A percentile compares a stretch with the other conserved stretches of the same genome.
Conservation (phyloP, 2,888 invertebrate species). For the Drosophila tanythrix region DNA sequence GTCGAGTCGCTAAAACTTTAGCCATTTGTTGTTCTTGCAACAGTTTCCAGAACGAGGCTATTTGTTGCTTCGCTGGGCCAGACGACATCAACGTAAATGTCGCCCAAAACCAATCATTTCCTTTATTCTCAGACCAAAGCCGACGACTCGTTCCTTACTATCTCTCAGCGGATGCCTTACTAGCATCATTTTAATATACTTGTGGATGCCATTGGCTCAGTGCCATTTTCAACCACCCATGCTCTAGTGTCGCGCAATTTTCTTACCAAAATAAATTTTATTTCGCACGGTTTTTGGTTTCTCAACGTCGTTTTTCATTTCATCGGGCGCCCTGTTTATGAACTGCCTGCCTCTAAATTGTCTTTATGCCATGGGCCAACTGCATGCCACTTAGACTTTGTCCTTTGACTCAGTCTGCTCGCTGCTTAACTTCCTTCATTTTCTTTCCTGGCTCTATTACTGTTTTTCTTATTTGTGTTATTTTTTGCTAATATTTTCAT, state of each 20-base stretch:
- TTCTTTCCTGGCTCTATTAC: constrained; percentile 6
- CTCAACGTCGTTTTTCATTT: constrained; percentile 60
- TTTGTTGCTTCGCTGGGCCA: constrained; percentile 75
- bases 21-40: constrained; percentile 60
- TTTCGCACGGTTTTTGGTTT: constrained; percentile 52
- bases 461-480: not conserved
- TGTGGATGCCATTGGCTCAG: constrained; percentile 65
- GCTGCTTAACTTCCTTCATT: constrained; percentile 20
- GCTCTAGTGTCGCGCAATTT: constrained; percentile 78
- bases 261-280: constrained; percentile 74
- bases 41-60: constrained; percentile 63
- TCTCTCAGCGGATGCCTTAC: constrained; percentile 53
- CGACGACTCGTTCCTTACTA: constrained; percentile 6
- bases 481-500: constrained; percentile 55
- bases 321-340: constrained; percentile 70
- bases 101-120: constrained; percentile 69
- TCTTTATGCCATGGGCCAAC: constrained; percentile 68
- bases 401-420: constrained; percentile 53
- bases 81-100: constrained; percentile 54
- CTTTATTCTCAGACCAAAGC: constrained; percentile 39
- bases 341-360: constrained; percentile 71
- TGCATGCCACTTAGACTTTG: constrained; percentile 61
- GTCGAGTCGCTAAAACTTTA: constrained; percentile 64
- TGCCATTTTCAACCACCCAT: constrained; percentile 60
- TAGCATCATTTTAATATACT: constrained; percentile 69